phyloP scores from a whole-genome alignment of 2,113 vertebrate genomes.

The Eulacestoma nigropectus region DNA sequence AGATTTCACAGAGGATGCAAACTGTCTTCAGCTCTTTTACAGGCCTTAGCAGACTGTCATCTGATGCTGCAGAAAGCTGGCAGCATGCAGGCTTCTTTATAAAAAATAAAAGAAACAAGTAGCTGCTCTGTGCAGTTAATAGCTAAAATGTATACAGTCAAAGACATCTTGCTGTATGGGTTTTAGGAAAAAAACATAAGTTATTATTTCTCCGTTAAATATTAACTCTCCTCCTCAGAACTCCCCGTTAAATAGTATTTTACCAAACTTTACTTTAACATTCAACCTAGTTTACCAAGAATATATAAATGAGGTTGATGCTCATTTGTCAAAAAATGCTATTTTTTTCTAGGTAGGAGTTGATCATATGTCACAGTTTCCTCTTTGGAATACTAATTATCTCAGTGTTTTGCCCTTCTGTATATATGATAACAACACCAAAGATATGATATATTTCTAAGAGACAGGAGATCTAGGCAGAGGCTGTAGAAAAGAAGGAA shows the following conservation, averaged over 20 bases:
- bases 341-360: background rate
- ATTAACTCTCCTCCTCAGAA: background rate
- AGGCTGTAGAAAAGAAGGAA: background rate
- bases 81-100: background rate
- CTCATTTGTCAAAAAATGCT: background rate
- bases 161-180: background rate
- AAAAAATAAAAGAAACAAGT: background rate
- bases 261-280: background rate
- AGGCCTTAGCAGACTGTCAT: conserved; percentile 8
- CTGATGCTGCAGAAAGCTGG: background rate
- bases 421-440: background rate
- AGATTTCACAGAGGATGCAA: background rate
- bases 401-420: background rate
- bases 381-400: background rate
- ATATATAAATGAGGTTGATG: background rate
- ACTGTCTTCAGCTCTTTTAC: background rate
- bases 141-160: background rate
- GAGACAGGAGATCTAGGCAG: background rate
- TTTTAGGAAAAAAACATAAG: background rate
- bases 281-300: background rate
- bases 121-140: background rate
- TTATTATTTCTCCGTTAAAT: background rate
- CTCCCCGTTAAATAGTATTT: background rate
- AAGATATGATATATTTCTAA: background rate
- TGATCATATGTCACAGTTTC: background rate